Percentiles rank a stretch among this genome's conserved stretches.
Conservation (phyloP, 2,888 invertebrate genomes). For the Ophioninae sp. region DNA sequence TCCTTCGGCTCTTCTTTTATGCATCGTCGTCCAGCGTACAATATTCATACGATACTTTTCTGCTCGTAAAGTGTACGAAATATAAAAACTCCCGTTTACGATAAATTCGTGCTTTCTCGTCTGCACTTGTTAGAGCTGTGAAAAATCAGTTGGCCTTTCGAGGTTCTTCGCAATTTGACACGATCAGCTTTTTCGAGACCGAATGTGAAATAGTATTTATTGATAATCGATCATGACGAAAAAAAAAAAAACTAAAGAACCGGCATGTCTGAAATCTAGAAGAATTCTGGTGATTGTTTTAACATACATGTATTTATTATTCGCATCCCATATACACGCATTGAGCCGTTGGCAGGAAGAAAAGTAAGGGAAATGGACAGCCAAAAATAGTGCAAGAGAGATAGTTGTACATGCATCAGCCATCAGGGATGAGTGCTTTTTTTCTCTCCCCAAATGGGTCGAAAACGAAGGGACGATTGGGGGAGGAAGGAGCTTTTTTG, state of each 20-base stretch:
- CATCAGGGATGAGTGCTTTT: conserved; percentile 24
- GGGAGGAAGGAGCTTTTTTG: conserved; percentile 23
- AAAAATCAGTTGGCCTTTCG: conserved; percentile 8
- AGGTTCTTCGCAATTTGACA: no score
- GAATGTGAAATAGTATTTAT: no score
- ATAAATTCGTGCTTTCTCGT: conserved; percentile 4
- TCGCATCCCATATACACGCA: not conserved
- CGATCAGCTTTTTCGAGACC: no score
- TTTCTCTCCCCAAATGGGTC: conserved; percentile 30
- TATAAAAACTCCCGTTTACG: no score
- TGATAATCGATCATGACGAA: no score
- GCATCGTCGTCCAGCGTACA: not conserved
- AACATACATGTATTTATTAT: not conserved
- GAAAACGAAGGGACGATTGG: conserved; percentile 1
- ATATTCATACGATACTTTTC: not conserved
- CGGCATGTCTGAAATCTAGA: no score
- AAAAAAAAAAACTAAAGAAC: no score
- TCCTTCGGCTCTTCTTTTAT: conserved; percentile 14
- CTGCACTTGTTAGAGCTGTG: conserved; percentile 22
- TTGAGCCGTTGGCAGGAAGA: no score
- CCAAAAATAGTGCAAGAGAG: no score
- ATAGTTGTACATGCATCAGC: conserved; percentile 45
- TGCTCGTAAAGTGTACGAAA: not conserved
- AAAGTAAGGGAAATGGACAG: no score
- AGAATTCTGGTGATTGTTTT: no score